These are phyloP conservation scores for Apamea sordens DNA, from an alignment of 2,888 invertebrate genomes.

Conservation along the genomic window DNA sequence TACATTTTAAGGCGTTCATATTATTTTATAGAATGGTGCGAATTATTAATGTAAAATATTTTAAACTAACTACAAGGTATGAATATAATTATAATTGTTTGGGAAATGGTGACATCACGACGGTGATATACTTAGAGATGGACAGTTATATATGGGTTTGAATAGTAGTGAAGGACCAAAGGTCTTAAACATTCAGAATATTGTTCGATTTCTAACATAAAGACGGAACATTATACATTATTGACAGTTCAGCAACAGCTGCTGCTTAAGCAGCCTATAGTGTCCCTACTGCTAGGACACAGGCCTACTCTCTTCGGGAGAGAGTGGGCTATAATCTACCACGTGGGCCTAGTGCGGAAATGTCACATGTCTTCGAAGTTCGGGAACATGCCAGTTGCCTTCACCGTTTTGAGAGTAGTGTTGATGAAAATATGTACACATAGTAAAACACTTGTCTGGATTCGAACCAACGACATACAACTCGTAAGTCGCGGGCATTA, in stretches of 20 bases:
- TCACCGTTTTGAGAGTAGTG: not conserved
- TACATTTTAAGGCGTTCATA: constrained; percentile 36
- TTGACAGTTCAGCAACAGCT: not conserved
- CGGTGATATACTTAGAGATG: not conserved
- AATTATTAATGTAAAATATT: constrained; percentile 58
- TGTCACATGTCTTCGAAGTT: not conserved
- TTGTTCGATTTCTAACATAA: not conserved
- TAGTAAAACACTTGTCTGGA: not conserved
- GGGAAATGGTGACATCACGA: not conserved
- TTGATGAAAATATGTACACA: not conserved
- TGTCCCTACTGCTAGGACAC: not conserved
- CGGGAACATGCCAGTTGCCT: not conserved
- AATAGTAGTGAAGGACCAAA: not conserved
- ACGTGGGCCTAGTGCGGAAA: not conserved
- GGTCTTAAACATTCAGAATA: not conserved
- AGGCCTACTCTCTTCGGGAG: not conserved
- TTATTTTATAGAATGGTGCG: constrained; percentile 53
- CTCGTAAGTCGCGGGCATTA: not conserved
- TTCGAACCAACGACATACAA: not conserved
- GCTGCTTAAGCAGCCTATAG: not conserved
- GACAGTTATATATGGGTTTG: not conserved
- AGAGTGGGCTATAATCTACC: no score
- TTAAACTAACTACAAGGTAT: constrained; percentile 34
- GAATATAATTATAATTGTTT: not conserved
- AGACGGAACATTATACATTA: not conserved